Evolutionary conservation across 2,888 invertebrate species (phyloP).

Genomic region (Coremacera marginata): DNA sequence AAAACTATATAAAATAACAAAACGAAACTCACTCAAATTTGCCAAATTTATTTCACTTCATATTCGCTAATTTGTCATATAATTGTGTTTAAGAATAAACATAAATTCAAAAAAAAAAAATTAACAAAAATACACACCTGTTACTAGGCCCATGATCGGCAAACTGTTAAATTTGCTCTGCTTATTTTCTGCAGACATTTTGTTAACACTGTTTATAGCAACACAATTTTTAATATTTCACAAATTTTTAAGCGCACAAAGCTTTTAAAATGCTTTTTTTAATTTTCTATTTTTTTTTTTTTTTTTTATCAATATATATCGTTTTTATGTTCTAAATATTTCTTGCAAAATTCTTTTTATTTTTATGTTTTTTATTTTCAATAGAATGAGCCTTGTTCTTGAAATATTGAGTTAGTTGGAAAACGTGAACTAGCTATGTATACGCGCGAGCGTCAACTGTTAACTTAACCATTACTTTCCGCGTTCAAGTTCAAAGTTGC

Average conservation of each 20-base stretch:
- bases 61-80: not conserved
- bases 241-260: not conserved
- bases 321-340: too few species aligned
- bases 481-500: conserved; percentile 24
- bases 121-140: conserved; percentile 11
- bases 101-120: not conserved
- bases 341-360: not conserved
- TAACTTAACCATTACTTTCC: not conserved
- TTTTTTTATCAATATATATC: too few species aligned
- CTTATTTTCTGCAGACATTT: not conserved
- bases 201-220: not conserved
- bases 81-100: not conserved
- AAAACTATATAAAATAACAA: not conserved
- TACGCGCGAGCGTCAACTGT: conserved; percentile 23
- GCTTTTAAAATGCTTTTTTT: not conserved
- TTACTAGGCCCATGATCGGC: not conserved
- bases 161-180: not conserved
- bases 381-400: not conserved
- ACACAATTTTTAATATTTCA: not conserved
- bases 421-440: conserved; percentile 1
- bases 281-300: not conserved
- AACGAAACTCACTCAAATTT: too few species aligned
- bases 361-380: not conserved
- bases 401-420: not conserved
- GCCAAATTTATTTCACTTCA: too few species aligned